phyloP scores from a whole-genome alignment of 2,888 invertebrate genomes.

The Spodoptera exigua region DNA sequence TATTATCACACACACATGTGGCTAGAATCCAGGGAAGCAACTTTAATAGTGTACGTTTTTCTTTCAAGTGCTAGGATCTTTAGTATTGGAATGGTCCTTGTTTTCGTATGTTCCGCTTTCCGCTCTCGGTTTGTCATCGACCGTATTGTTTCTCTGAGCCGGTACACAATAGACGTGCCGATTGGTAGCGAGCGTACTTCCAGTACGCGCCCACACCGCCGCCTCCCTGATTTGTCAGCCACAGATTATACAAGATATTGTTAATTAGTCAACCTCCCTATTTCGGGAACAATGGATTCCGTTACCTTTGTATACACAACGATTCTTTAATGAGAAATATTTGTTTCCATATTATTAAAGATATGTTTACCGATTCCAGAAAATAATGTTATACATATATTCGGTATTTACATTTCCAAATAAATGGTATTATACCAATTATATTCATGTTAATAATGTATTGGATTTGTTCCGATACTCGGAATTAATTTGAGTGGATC shows the following conservation, averaged over 20 bases:
- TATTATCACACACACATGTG: too few relatives aligned
- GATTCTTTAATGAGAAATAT: not conserved
- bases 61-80: too few relatives aligned
- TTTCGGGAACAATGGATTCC: constrained; percentile 9
- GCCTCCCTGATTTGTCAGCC: constrained; percentile 43
- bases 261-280: constrained; percentile 30
- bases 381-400: not conserved
- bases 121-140: constrained; percentile 10
- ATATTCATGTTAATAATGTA: not conserved
- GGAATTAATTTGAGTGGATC: too few relatives aligned
- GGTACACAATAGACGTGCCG: constrained; percentile 52
- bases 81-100: too few relatives aligned
- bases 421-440: not conserved
- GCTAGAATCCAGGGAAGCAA: too few relatives aligned
- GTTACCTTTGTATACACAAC: constrained; percentile 4
- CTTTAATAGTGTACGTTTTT: too few relatives aligned
- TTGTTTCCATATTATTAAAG: not conserved
- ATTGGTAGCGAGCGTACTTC: constrained; percentile 54
- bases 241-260: constrained; percentile 37
- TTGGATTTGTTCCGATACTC: too few relatives aligned
- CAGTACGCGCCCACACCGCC: constrained; percentile 30
- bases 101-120: not conserved
- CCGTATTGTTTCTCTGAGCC: constrained; percentile 4
- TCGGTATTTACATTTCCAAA: too few relatives aligned
- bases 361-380: not conserved